Evolutionary conservation across 2,113 vertebrate species (phyloP), one percentile per base, ranked within the genome.

Genomic region (Meriones unguiculatus): DNA sequence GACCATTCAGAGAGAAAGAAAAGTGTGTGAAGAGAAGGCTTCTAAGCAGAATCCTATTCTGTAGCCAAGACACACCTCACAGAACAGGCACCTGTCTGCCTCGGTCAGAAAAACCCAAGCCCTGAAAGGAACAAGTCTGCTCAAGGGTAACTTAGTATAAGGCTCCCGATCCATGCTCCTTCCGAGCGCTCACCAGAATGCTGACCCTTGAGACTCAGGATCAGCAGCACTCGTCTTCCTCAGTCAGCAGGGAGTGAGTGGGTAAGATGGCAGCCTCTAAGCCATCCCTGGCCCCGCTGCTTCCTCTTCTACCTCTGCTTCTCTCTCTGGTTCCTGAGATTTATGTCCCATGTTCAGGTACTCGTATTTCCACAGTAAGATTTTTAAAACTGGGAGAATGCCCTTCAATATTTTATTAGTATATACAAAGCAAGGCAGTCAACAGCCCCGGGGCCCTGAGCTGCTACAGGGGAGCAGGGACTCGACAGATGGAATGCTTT

Each of bases 401-500:
- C 67, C 67, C 62, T 90, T 93, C 95, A 96, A 77, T 87, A 91
- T 92, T 95, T 97, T 38, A 94, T 69, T 28, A 24, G 54, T 17
- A 35, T 64, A 76, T 84, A 46, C 54, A 88, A 93, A 97, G 88
- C 50, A 64, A 84, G 50, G 20, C 67, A 41, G 14, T 59, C 73
- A 82, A 70, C 17, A 90, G 67, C 90, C 93, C 0, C 0, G 59
- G 59, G 72, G 89, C 93, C 93, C 78, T 81, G 86, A 1, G 0
- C 52, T 32, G 25, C 90, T 72, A 32, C 30, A 73, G 72, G 70
- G 35, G 38, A 82, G 11, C 35, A 22, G 32, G 18, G 32, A 78
- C 5, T 32, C 2, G 9, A 70, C 89, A 90, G 95, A 94, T 82
- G 80, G 80, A 89, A 64, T 0, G 7, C 64, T 89, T 62, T 82